Conservation (phyloP, 2,888 invertebrate species). For the Drosophila affinis region DNA sequence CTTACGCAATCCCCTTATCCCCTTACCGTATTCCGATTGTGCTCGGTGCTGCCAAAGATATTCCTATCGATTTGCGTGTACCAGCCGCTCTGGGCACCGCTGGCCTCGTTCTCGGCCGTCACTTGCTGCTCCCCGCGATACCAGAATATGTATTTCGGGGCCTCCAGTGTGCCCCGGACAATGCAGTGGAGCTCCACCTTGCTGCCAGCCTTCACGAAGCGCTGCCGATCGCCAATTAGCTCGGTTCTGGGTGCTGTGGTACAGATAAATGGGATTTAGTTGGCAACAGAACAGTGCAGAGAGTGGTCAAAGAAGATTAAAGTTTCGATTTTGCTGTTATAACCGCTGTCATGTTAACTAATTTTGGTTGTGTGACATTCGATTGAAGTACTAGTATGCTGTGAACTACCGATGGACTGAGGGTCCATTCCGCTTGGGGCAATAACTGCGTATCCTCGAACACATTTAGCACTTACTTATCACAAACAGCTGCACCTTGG, state of each 20-base stretch:
- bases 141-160: constrained; percentile 97
- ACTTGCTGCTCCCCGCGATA: constrained; percentile 86
- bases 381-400: too few relatives aligned
- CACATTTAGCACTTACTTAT: constrained; percentile 60
- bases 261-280: not conserved
- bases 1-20: constrained; percentile 46
- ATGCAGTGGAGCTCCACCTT: constrained; percentile 94
- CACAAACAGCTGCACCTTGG: constrained; percentile 87
- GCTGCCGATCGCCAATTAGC: constrained; percentile 93
- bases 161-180: constrained; percentile 94
- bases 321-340: too few relatives aligned
- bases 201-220: constrained; percentile 95
- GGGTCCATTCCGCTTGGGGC: too few relatives aligned
- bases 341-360: too few relatives aligned
- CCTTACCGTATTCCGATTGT: constrained; percentile 82
- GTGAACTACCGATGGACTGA: too few relatives aligned
- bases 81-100: constrained; percentile 70
- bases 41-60: constrained; percentile 80
- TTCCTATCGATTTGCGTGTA: constrained; percentile 82
- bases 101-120: constrained; percentile 76
- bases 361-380: too few relatives aligned
- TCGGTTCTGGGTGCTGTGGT: constrained; percentile 93
- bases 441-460: not conserved
- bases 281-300: too few relatives aligned
- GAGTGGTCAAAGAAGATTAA: too few relatives aligned